phyloP scores from a whole-genome alignment of 1,140 invertebrate species.

The Formica exsecta region DNA sequence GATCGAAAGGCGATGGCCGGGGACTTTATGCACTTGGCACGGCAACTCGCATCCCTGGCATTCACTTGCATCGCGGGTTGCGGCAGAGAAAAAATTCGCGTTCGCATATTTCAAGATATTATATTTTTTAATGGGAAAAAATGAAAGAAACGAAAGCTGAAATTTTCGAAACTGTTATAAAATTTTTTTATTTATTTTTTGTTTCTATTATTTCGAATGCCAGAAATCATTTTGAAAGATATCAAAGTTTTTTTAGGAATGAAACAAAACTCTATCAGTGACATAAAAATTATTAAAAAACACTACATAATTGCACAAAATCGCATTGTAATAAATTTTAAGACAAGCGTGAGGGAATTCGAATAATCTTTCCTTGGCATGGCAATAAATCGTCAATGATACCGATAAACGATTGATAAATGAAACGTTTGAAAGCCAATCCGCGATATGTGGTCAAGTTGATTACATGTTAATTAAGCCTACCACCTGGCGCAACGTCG shows the following conservation, averaged over 20 bases:
- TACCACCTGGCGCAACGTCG: background rate
- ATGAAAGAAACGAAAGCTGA: no score
- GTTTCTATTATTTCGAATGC: background rate
- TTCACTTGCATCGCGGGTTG: slow-evolving; percentile 45
- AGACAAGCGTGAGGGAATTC: slow-evolving; percentile 1
- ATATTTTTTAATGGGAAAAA: no score
- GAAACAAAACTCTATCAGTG: background rate
- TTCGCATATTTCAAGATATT: slow-evolving; percentile 2
- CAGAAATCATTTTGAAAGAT: background rate
- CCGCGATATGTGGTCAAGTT: background rate
- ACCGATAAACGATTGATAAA: background rate
- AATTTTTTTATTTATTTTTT: background rate
- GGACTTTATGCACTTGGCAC: slow-evolving; percentile 32
- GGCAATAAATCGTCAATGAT: slow-evolving; percentile 7
- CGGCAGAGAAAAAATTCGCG: background rate
- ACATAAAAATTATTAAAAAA: background rate
- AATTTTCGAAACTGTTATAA: no score
- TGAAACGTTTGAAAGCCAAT: background rate
- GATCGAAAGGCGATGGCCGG: slow-evolving; percentile 39
- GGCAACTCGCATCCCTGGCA: background rate
- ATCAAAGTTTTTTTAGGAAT: background rate
- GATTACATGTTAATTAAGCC: slow-evolving; percentile 49
- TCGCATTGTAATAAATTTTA: background rate
- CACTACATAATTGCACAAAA: background rate
- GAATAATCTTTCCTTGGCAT: background rate